phyloP scores from a whole-genome alignment of 2,888 invertebrate species.

The Chaitophorus viminalis region DNA sequence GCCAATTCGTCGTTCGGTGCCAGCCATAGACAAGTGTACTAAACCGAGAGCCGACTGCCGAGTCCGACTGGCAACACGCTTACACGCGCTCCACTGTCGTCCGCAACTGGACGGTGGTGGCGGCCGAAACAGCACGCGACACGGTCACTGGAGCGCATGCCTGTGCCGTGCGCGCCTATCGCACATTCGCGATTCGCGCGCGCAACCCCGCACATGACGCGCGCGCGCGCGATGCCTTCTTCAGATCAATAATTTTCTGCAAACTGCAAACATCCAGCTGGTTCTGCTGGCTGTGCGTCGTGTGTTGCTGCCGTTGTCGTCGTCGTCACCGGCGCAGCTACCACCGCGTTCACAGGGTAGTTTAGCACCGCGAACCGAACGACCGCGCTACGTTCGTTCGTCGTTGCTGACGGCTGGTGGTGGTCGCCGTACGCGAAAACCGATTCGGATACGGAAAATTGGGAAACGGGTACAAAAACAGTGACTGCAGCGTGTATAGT shows the following conservation, averaged over 20 bases:
- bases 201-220: not conserved
- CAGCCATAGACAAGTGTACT: too few relatives aligned
- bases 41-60: too few relatives aligned
- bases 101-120: not conserved
- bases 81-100: not conserved
- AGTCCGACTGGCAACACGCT: too few relatives aligned
- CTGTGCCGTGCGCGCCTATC: not conserved
- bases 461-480: too few relatives aligned
- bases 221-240: not conserved
- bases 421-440: too few relatives aligned
- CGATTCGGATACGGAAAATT: too few relatives aligned
- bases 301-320: conserved; percentile 33
- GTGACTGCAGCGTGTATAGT: too few relatives aligned
- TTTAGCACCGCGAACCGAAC: not conserved
- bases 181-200: too few relatives aligned
- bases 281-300: conserved; percentile 29
- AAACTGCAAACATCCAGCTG: conserved; percentile 59
- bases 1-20: too few relatives aligned
- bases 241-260: conserved; percentile 58
- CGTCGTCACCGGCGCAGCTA: too few relatives aligned
- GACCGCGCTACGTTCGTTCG: not conserved
- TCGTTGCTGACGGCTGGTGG: too few relatives aligned
- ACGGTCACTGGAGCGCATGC: not conserved
- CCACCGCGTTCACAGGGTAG: not conserved
- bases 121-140: not conserved